These are phyloP conservation scores for Pangasius macronema DNA, from an alignment of 2,797 vertebrate genomes.

Conservation along the genomic window DNA sequence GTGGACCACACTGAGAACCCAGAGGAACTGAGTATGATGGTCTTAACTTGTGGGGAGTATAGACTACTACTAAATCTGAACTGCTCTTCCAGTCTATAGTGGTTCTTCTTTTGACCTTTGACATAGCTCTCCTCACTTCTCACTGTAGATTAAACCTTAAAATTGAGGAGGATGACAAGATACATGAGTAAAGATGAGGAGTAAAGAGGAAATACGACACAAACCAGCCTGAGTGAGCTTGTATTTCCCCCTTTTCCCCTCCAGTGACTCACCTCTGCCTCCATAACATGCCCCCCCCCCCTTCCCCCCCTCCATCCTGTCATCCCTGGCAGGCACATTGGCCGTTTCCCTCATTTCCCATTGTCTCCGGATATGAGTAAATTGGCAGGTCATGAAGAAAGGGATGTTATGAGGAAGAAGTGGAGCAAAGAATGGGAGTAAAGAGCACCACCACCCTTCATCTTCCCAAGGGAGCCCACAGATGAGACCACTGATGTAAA, in stretches of 20 bases:
- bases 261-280: conserved; percentile 11
- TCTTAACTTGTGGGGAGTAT: not conserved
- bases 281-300: not conserved
- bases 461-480: not conserved
- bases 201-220: conserved; percentile 58
- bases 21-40: not conserved
- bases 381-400: conserved; percentile 14
- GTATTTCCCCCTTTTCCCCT: conserved; percentile 52
- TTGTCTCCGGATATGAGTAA: conserved; percentile 46
- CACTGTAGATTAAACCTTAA: not conserved
- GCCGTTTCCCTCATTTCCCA: conserved; percentile 30
- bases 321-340: conserved; percentile 34
- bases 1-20: not conserved
- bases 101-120: not conserved
- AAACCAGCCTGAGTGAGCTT: conserved; percentile 49
- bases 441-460: not conserved
- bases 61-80: no score
- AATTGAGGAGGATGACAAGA: conserved; percentile 46
- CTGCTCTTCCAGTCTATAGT: not conserved
- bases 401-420: conserved; percentile 31
- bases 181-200: conserved; percentile 55
- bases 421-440: not conserved
- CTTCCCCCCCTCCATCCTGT: conserved; percentile 47
- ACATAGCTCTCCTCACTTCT: not conserved
- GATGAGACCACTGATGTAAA: not conserved